These are phyloP conservation scores for Rhinolophus sinicus DNA, from an alignment of 2,113 vertebrate species.

Conservation along the genomic window DNA sequence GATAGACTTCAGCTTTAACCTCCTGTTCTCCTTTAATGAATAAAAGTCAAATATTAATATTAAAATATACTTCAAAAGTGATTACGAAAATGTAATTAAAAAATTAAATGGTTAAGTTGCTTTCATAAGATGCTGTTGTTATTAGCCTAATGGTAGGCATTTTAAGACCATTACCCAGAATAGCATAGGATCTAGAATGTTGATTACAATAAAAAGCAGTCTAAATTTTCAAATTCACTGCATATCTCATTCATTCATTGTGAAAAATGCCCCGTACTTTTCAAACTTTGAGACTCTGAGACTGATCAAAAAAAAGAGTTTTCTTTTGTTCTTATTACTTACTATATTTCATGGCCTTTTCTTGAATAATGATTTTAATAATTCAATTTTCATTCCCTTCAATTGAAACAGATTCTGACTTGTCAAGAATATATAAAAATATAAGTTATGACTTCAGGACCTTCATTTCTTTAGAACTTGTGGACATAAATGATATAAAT, in stretches of 20 bases:
- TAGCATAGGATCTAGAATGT: neutral
- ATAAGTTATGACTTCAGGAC: constrained; percentile 63
- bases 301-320: constrained; percentile 68
- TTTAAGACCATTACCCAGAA: constrained; percentile 5
- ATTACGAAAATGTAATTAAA: neutral
- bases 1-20: neutral
- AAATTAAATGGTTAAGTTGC: neutral
- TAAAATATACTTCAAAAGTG: constrained; percentile 15
- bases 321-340: constrained; percentile 70
- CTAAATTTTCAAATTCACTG: constrained; percentile 36
- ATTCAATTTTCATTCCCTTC: constrained; percentile 70
- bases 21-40: neutral
- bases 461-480: constrained; percentile 64
- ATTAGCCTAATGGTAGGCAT: neutral
- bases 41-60: neutral
- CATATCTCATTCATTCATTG: constrained; percentile 29
- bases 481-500: constrained; percentile 62
- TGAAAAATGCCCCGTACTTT: constrained; percentile 55
- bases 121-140: neutral
- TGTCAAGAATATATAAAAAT: constrained; percentile 75
- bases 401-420: constrained; percentile 68
- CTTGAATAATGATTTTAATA: constrained; percentile 76
- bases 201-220: constrained; percentile 21
- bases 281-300: constrained; percentile 48
- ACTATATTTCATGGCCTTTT: constrained; percentile 65